Evolutionary conservation across 2,888 invertebrate genomes (phyloP).

Genomic region (Sepiola atlantica): DNA sequence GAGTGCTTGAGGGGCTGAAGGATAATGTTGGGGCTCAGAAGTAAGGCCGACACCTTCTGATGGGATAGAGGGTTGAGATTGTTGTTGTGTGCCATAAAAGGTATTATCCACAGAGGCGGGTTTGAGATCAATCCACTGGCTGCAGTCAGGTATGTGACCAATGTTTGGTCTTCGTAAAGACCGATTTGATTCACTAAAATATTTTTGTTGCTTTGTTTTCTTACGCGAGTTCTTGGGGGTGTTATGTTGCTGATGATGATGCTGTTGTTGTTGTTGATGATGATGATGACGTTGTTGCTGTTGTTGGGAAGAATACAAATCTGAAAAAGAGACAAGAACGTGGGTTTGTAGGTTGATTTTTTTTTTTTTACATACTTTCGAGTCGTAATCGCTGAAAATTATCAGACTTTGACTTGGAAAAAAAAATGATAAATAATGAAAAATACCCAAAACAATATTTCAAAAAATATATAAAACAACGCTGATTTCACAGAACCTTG

Average conservation of each 20-base stretch:
- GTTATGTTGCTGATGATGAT: neutral
- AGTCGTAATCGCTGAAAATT: too few relatives aligned
- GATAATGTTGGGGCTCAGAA: neutral
- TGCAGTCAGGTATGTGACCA: neutral
- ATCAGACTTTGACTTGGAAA: too few relatives aligned
- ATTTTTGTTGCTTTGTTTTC: conserved; percentile 7
- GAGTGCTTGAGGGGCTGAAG: neutral
- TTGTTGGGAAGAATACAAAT: neutral
- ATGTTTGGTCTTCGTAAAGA: neutral
- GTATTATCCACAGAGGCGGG: neutral
- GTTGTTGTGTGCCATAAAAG: neutral
- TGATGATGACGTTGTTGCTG: neutral
- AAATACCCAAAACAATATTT: too few relatives aligned
- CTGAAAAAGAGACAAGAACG: neutral
- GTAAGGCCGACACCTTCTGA: neutral
- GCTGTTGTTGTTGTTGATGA: too few relatives aligned
- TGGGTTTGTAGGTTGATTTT: too few relatives aligned
- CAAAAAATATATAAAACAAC: too few relatives aligned
- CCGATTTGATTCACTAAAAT: conserved; percentile 12
- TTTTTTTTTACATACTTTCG: too few relatives aligned
- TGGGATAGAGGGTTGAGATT: neutral
- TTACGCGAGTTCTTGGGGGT: neutral
- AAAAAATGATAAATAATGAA: too few relatives aligned
- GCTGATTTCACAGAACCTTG: too few relatives aligned
- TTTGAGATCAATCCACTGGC: neutral